Conservation (phyloP, 2,113 vertebrate species). For the Cranoglanis bouderius region DNA sequence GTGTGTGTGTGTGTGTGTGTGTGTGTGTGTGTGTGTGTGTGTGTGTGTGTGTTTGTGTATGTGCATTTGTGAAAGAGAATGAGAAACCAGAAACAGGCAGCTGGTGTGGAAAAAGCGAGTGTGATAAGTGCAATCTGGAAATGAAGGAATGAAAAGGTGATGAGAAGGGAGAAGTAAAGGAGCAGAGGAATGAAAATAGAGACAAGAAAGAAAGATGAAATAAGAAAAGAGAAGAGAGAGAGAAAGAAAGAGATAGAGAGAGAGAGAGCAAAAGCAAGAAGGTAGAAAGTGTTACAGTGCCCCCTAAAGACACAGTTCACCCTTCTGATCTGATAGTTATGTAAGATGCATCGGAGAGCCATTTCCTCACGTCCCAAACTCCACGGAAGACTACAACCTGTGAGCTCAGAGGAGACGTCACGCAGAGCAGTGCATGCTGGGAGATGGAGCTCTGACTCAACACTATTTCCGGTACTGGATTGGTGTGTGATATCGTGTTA, state of each 20-base stretch:
- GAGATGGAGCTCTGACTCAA: slow-evolving; percentile 1
- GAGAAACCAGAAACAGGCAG: neutral
- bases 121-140: slow-evolving; percentile 1
- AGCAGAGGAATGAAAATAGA: slow-evolving; percentile 12
- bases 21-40: neutral
- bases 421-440: neutral
- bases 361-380: slow-evolving; percentile 17
- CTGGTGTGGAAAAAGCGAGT: neutral
- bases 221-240: neutral
- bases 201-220: slow-evolving; percentile 25
- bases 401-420: neutral
- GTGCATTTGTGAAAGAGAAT: neutral
- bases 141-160: slow-evolving; percentile 23
- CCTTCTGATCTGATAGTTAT: neutral
- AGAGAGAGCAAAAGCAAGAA: neutral
- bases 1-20: slow-evolving; percentile 11
- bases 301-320: slow-evolving; percentile 46
- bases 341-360: neutral
- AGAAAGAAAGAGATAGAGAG: slow-evolving; percentile 8
- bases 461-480: neutral
- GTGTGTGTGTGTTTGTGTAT: neutral
- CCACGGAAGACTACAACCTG: neutral
- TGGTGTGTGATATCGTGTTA: slow-evolving; percentile 14
- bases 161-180: slow-evolving; percentile 17
- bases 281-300: slow-evolving; percentile 53